Conservation (phyloP, 2,888 invertebrate species). For the Geophilus truncorum region DNA sequence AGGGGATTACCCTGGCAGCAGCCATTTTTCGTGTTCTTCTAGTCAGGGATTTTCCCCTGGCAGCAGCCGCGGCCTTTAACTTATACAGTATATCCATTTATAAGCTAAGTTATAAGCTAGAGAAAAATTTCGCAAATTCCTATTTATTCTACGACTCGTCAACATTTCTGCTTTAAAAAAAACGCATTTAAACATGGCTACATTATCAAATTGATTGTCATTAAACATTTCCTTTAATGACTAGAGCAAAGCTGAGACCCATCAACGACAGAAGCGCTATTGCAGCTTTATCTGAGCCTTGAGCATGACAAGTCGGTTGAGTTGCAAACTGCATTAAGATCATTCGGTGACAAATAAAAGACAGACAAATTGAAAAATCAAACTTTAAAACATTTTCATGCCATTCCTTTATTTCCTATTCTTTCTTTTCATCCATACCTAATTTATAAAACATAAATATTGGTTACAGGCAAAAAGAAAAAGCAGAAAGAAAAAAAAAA, state of each 20-base stretch:
- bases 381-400: background rate
- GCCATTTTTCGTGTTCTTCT: too few species aligned
- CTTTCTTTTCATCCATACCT: background rate
- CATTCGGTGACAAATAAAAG: background rate
- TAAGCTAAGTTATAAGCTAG: too few species aligned
- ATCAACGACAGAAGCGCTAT: background rate
- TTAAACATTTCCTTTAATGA: background rate
- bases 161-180: background rate
- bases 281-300: background rate
- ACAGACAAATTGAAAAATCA: background rate
- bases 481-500: background rate
- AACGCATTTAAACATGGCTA: background rate
- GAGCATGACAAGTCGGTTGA: background rate
- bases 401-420: background rate
- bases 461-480: background rate
- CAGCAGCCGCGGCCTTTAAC: too few species aligned
- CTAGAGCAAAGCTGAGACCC: background rate
- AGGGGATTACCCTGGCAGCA: too few species aligned
- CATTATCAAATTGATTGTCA: background rate
- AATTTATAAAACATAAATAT: background rate
- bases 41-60: too few species aligned
- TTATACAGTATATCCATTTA: too few species aligned
- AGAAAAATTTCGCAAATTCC: too few species aligned
- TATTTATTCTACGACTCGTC: too few species aligned
- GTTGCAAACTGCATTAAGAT: background rate